These are phyloP conservation scores for Parapristionchus giblindavisi DNA, from an alignment of 2,888 invertebrate genomes.

Conservation along the genomic window DNA sequence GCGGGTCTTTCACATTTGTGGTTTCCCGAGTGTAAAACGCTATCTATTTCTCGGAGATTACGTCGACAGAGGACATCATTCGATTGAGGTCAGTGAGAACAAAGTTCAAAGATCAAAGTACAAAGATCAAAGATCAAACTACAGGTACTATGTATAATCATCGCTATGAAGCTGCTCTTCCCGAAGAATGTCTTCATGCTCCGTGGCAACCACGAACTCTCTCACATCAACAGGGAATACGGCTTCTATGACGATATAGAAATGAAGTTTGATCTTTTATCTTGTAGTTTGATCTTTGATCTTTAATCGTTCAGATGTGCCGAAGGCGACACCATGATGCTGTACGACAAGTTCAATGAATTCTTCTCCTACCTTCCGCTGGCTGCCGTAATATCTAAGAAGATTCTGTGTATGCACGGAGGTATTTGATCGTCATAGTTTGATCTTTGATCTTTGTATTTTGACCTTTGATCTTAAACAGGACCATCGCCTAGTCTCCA, in stretches of 20 bases:
- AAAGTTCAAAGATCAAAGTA: too few species aligned
- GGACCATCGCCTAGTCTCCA: constrained; percentile 48
- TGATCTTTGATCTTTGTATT: background rate
- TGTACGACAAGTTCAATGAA: constrained; percentile 51
- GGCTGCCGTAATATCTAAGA: constrained; percentile 46
- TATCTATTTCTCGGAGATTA: constrained; percentile 35
- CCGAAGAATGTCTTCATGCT: constrained; percentile 53
- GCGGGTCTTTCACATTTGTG: constrained; percentile 9
- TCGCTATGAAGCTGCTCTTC: constrained; percentile 49
- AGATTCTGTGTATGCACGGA: constrained; percentile 54
- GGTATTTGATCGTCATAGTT: constrained; percentile 5
- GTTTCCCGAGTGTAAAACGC: constrained; percentile 2
- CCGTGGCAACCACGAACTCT: constrained; percentile 54
- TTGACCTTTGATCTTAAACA: background rate
- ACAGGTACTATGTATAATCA: constrained; percentile 47
- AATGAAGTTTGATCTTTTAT: background rate
- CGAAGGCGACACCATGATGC: too few species aligned
- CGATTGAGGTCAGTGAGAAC: constrained; percentile 22
- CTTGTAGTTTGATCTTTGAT: too few species aligned
- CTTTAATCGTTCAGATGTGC: too few species aligned
- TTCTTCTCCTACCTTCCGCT: constrained; percentile 51
- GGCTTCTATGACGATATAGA: constrained; percentile 47
- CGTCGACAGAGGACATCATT: constrained; percentile 34
- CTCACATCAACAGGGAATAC: constrained; percentile 51
- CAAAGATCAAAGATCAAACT: too few species aligned